Base-by-base conservation (phyloP, 2,888 invertebrate species). In the Eristalis tenax region DNA sequence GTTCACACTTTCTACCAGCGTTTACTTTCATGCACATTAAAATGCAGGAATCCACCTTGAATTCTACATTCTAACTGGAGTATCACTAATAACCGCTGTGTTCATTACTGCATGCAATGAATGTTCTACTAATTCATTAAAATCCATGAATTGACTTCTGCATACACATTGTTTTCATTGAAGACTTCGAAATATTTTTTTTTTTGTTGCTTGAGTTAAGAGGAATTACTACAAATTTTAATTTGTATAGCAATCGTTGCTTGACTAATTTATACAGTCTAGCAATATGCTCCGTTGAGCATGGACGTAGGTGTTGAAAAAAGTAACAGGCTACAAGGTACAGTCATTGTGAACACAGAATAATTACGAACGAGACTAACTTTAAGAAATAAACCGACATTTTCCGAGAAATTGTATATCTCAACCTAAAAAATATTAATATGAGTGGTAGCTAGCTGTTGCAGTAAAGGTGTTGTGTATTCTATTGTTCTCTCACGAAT, bases 51-150 rank as follows among this genome's bases (percentile, higher is more conserved):
- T 76, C 59, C 66, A 57, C 38, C 38, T 61, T 15, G 22, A 76
- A 78, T 78, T 78, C 70, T 65, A 65, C 13, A 28, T 59, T 82
- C 11, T 76, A 76, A 82, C 76, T 71, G 66, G 76, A 76, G 82
- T 76, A 66, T 66, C 43, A 76, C 76, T 77, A 82, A 82, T 82
- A 61, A 71, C 76, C 65, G 66, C 76, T 71, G 43, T 50, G 38
- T 28, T 69, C 64, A 50, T 57, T 81, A 81, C 75, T 35, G 69
- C 75, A 69, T 75, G 76, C 59, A 66, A 11, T 43, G 59, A 8
- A 4, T 32, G 43, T 40, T 61, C 13, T 64, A 70, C 10, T 28
- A 56, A 57, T 32, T 59, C 22, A 32, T 66, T 10, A 61, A 38
- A n/a, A 32, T 57, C 40, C 38, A 63, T n/a, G 22, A 65, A 43